Percentiles rank a stretch among this genome's conserved stretches.
phyloP scores from a whole-genome alignment of 1,140 invertebrate genomes.

The Planococcus citri region DNA sequence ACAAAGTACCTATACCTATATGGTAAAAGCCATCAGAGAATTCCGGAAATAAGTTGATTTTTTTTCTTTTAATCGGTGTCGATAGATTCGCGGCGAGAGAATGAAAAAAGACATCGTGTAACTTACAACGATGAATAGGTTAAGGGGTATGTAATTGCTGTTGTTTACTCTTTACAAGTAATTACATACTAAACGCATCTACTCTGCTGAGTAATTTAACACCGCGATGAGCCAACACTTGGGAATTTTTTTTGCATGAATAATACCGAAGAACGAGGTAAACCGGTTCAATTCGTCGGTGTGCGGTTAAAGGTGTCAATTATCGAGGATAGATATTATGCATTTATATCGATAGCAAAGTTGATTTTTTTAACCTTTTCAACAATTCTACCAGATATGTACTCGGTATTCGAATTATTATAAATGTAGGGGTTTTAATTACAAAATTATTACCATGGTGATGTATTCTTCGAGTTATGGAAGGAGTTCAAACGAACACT shows the following conservation, averaged over 20 bases:
- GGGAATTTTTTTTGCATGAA: background rate
- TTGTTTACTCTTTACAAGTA: background rate
- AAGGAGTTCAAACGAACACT: too few relatives aligned
- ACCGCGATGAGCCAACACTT: background rate
- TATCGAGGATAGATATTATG: too few relatives aligned
- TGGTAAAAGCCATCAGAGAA: background rate
- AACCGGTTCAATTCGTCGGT: background rate
- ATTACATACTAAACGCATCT: background rate
- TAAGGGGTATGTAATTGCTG: background rate
- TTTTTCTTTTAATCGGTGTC: background rate
- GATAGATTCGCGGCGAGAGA: background rate
- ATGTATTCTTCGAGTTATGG: too few relatives aligned
- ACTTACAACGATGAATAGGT: background rate
- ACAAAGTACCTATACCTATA: too few relatives aligned
- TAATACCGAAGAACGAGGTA: background rate
- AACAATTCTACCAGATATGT: too few relatives aligned
- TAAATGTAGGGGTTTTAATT: too few relatives aligned
- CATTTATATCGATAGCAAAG: too few relatives aligned
- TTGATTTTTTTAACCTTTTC: too few relatives aligned
- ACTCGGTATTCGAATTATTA: too few relatives aligned
- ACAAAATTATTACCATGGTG: too few relatives aligned
- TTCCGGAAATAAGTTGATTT: background rate
- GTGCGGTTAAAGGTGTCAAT: too few relatives aligned
- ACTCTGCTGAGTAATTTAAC: background rate
- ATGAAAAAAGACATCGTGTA: background rate